Conservation (phyloP, 2,113 vertebrate genomes). For the Catharus bicknelli region DNA sequence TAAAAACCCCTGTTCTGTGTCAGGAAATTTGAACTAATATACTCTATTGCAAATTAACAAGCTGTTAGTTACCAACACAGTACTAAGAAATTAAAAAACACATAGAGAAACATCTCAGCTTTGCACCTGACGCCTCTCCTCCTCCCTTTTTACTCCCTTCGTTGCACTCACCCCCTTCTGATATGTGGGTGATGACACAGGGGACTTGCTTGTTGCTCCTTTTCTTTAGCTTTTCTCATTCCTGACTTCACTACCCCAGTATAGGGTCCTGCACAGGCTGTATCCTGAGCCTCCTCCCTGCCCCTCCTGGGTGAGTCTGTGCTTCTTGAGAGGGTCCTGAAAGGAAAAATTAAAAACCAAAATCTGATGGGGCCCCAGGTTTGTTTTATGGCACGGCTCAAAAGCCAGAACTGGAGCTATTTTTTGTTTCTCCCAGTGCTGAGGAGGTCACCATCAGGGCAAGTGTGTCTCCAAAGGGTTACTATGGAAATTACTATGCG, state of each 20-base stretch:
- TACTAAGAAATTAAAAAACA: neutral
- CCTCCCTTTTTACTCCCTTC: neutral
- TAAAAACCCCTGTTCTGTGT: neutral
- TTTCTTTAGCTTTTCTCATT: neutral
- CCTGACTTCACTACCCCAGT: neutral
- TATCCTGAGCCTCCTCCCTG: neutral
- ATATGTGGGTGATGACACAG: fast-evolving
- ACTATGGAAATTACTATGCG: neutral
- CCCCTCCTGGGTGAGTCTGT: neutral
- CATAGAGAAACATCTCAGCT: neutral
- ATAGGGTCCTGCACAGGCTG: fast-evolving
- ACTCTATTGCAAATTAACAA: neutral
- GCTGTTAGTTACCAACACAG: neutral
- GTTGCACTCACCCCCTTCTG: neutral
- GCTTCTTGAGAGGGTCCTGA: neutral
- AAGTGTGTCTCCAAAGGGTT: neutral
- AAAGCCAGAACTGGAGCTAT: neutral
- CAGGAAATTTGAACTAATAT: neutral
- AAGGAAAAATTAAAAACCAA: neutral
- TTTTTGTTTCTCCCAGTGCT: neutral
- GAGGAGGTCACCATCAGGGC: neutral
- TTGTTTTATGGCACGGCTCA: neutral
- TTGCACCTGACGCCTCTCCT: neutral
- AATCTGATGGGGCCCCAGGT: neutral
- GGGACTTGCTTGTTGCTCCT: neutral